Percentiles rank a stretch among this genome's conserved stretches.
Evolutionary conservation across 2,888 invertebrate species (phyloP).

Genomic region (Girardia tigrina): DNA sequence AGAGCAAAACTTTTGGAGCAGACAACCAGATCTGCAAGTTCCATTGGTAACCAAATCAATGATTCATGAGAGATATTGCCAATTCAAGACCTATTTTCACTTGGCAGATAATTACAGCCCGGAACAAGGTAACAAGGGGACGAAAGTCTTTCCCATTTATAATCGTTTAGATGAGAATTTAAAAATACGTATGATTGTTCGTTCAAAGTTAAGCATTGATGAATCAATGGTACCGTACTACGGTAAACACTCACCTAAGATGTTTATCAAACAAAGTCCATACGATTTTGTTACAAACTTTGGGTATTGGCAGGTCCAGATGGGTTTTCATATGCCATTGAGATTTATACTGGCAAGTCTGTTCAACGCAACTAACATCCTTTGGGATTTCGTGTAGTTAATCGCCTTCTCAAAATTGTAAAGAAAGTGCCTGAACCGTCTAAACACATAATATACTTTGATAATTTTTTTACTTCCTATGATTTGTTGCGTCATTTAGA

Average conservation of each 20-base stretch:
- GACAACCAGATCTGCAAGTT: constrained; percentile 29
- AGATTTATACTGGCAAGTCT: constrained; percentile 24
- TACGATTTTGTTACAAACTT: constrained; percentile 26
- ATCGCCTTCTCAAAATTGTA: constrained; percentile 11
- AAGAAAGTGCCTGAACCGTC: background rate
- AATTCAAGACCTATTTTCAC: constrained; percentile 27
- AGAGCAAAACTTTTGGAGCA: constrained; percentile 30
- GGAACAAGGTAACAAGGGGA: constrained; percentile 29
- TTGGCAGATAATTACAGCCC: constrained; percentile 27
- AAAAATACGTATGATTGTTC: background rate
- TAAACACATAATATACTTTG: constrained; percentile 11
- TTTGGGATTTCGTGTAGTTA: constrained; percentile 19
- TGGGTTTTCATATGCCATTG: constrained; percentile 9
- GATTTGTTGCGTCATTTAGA: background rate
- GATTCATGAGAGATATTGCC: constrained; percentile 26
- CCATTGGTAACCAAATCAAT: constrained; percentile 30
- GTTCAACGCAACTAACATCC: background rate
- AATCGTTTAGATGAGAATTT: background rate
- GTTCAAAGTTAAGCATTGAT: background rate
- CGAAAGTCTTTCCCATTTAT: constrained; percentile 17
- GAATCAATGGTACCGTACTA: constrained; percentile 28
- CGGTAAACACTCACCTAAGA: constrained; percentile 26
- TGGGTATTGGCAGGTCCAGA: background rate
- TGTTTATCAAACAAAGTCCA: constrained; percentile 27
- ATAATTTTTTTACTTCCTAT: constrained; percentile 26